Conservation (phyloP, 2,888 invertebrate species). For the Caradrina clavipalpis region DNA sequence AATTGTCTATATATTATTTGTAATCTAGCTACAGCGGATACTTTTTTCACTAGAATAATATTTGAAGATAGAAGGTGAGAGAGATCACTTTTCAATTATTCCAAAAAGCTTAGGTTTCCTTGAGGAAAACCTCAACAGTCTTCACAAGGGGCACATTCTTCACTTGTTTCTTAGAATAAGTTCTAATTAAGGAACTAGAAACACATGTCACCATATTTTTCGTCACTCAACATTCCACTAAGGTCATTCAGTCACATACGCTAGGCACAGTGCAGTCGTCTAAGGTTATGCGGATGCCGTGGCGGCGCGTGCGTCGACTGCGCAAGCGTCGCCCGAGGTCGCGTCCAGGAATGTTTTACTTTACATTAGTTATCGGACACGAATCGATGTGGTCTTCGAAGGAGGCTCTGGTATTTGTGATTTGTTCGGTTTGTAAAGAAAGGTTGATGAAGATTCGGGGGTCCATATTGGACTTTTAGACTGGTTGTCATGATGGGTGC, state of each 20-base stretch:
- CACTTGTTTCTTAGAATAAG: not conserved
- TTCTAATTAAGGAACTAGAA: conserved; percentile 28
- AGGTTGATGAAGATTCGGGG: not conserved
- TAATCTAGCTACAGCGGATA: not conserved
- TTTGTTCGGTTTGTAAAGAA: conserved; percentile 15
- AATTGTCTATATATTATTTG: not conserved
- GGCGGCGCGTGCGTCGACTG: conserved; percentile 81
- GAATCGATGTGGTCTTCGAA: conserved; percentile 49
- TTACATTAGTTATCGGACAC: conserved; percentile 68
- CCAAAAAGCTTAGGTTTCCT: not conserved
- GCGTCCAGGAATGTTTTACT: conserved; percentile 77
- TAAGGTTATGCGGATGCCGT: conserved; percentile 87
- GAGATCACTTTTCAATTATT: not conserved
- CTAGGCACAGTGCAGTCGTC: conserved; percentile 66
- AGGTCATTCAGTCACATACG: conserved; percentile 64
- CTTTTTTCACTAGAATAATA: too few species aligned
- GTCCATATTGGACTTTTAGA: too few species aligned
- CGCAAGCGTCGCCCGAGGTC: conserved; percentile 82
- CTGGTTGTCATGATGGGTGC: too few species aligned
- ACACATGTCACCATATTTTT: conserved; percentile 27
- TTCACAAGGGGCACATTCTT: not conserved
- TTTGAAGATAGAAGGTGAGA: too few species aligned
- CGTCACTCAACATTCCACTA: conserved; percentile 55
- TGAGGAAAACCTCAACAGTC: not conserved
- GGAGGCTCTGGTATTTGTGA: conserved; percentile 26